A percentile compares a stretch with the other conserved stretches of the same genome.
Conservation (phyloP, 2,797 vertebrate species). For the Percopsis omiscomaycus region DNA sequence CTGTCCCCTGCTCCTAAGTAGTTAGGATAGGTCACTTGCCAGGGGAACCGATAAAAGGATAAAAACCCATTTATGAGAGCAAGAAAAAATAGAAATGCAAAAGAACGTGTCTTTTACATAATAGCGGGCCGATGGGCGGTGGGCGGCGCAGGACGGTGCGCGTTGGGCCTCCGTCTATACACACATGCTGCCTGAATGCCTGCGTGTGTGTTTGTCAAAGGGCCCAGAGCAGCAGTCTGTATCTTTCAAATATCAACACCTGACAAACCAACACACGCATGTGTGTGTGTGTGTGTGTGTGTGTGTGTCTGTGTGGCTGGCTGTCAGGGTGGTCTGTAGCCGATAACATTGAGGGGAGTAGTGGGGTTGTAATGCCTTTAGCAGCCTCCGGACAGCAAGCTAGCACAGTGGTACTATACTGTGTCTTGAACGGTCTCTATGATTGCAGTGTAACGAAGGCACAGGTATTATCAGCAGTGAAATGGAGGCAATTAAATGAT, state of each 20-base stretch:
- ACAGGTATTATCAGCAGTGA: slow-evolving; percentile 8
- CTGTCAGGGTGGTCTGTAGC: slow-evolving; percentile 72
- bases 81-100: no score
- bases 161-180: background rate
- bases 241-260: slow-evolving; percentile 58
- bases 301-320: slow-evolving; percentile 16
- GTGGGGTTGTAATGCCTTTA: slow-evolving; percentile 68
- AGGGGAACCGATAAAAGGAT: no score
- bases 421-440: no score
- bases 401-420: slow-evolving; percentile 37
- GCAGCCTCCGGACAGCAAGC: slow-evolving; percentile 49
- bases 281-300: slow-evolving; percentile 19
- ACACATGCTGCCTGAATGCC: slow-evolving; percentile 9
- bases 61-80: no score
- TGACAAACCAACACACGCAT: slow-evolving; percentile 33
- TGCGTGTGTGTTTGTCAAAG: slow-evolving; percentile 39
- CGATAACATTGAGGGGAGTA: slow-evolving; percentile 58
- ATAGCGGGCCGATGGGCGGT: no score
- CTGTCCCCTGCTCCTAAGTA: no score
- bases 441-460: background rate
- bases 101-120: no score
- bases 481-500: background rate
- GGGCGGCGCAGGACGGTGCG: background rate
- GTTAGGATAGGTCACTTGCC: slow-evolving; percentile 25
- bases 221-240: slow-evolving; percentile 31